Conservation (phyloP, 2,797 vertebrate species). For the Malacoraja senta region DNA sequence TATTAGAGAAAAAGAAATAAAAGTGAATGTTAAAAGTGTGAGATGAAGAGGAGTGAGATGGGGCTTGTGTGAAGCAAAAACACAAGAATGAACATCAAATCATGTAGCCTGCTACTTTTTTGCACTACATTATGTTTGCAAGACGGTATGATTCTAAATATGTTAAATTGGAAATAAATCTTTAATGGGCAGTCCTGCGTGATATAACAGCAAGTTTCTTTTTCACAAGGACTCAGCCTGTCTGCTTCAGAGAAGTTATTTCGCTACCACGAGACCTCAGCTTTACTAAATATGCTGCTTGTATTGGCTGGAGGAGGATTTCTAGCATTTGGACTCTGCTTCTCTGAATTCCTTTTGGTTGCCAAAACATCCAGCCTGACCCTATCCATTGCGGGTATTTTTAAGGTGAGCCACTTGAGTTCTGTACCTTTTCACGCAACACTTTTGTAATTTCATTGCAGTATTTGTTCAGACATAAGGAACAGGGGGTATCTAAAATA, state of each 20-base stretch:
- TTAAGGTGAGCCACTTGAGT: slow-evolving; percentile 69
- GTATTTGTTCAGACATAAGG: background rate
- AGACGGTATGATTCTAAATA: background rate
- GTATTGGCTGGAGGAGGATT: slow-evolving; percentile 71
- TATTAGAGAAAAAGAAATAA: background rate
- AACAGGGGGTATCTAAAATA: background rate
- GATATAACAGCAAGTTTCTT: background rate
- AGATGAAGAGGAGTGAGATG: background rate
- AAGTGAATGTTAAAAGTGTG: background rate
- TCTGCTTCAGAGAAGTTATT: slow-evolving; percentile 78
- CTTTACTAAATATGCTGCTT: slow-evolving; percentile 63
- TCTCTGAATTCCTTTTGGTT: slow-evolving; percentile 90
- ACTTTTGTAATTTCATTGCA: background rate
- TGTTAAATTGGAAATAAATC: background rate
- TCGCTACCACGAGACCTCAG: slow-evolving; percentile 64
- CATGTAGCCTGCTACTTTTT: too few species aligned
- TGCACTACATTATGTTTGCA: background rate
- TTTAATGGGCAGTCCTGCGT: background rate
- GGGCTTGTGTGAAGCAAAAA: background rate
- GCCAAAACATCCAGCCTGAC: slow-evolving; percentile 89
- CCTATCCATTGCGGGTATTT: slow-evolving; percentile 85
- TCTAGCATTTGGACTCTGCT: slow-evolving; percentile 85
- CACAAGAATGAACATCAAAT: too few species aligned
- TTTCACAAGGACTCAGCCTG: slow-evolving; percentile 69
- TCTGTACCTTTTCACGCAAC: too few species aligned